A percentile compares a stretch with the other conserved stretches of the same genome.
phyloP scores from a whole-genome alignment of 2,888 invertebrate genomes.

The Gastrophysa polygoni region DNA sequence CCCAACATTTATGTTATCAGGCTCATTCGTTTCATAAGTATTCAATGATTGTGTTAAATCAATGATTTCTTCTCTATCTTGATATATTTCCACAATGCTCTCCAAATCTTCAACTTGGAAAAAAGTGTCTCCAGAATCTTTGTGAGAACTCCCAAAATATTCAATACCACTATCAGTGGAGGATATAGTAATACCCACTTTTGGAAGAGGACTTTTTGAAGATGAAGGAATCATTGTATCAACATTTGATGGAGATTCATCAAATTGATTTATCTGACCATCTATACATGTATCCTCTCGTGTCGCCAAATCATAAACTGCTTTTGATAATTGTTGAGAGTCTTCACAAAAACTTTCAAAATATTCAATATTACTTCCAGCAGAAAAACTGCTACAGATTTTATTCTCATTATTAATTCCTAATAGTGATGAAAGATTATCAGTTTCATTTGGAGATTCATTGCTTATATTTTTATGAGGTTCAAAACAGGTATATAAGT shows the following conservation, averaged over 20 bases:
- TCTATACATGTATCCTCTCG: no score
- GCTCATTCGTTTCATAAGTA: not conserved
- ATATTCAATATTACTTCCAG: constrained; percentile 28
- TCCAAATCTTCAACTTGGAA: not conserved
- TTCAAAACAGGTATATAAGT: not conserved
- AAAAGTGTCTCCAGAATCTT: not conserved
- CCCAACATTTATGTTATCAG: not conserved
- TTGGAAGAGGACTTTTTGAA: not conserved
- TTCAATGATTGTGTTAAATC: constrained; percentile 27
- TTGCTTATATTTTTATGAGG: not conserved
- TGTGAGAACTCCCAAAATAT: not conserved
- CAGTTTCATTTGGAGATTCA: not conserved
- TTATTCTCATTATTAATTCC: no score
- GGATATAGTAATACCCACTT: no score
- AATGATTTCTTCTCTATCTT: constrained; percentile 30
- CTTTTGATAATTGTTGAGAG: not conserved
- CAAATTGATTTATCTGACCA: no score
- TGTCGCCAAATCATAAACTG: not conserved
- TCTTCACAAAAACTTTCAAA: constrained; percentile 30
- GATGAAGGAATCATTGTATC: not conserved
- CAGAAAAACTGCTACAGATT: no score
- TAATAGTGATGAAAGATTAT: not conserved
- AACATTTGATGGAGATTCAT: not conserved
- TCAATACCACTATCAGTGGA: not conserved
- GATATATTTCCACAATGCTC: constrained; percentile 25